These are phyloP conservation scores for Podargus strigoides DNA, from an alignment of 2,797 vertebrate species.

Conservation along the genomic window DNA sequence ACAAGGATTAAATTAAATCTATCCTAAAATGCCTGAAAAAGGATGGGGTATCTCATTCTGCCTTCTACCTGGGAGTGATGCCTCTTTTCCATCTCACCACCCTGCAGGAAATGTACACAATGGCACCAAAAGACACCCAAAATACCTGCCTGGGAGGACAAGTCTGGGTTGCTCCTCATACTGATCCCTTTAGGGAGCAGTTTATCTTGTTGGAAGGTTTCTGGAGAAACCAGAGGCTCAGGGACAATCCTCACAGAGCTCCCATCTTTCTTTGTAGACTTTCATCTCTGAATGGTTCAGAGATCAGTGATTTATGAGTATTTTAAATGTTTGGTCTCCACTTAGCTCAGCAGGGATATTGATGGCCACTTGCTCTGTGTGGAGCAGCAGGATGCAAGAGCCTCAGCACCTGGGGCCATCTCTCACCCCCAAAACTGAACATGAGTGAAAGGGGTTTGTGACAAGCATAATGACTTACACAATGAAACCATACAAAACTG, in stretches of 20 bases:
- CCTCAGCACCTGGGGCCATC: neutral
- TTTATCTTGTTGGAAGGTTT: neutral
- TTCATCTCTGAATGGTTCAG: rapidly evolving
- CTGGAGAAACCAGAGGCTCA: neutral
- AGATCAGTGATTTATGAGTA: neutral
- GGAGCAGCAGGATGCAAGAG: rapidly evolving
- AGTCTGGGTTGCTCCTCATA: neutral
- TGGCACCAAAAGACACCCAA: neutral
- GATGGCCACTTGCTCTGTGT: rapidly evolving
- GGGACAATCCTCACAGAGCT: neutral
- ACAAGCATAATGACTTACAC: neutral
- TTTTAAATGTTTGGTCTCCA: neutral
- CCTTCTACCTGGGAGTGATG: neutral
- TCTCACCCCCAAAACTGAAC: neutral
- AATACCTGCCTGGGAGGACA: neutral
- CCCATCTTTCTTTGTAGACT: neutral
- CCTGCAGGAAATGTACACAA: neutral
- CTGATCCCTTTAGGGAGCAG: neutral
- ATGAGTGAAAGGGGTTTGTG: neutral
- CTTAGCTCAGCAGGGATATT: neutral
- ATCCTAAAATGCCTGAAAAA: neutral
- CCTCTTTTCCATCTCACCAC: neutral
- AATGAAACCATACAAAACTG: neutral
- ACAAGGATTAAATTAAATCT: neutral
- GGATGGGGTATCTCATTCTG: neutral